Evolutionary conservation across 2,797 vertebrate genomes (phyloP).

Genomic region (Prunella strophiata): DNA sequence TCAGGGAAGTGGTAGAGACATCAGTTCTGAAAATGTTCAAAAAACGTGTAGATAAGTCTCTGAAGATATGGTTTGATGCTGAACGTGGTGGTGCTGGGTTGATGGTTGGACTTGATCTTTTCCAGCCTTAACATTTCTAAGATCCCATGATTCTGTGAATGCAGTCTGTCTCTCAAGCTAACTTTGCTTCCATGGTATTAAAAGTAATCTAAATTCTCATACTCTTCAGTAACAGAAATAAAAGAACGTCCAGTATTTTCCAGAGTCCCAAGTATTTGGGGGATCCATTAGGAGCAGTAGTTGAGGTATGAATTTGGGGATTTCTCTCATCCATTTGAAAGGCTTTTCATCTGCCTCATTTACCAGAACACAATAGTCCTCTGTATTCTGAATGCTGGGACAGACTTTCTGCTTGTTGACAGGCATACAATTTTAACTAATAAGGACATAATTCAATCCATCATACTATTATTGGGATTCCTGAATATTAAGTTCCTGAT

Average conservation of each 20-base stretch:
- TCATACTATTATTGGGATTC: background rate
- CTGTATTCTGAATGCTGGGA: background rate
- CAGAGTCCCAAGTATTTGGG: background rate
- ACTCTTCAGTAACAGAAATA: background rate
- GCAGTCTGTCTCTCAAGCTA: background rate
- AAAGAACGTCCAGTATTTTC: background rate
- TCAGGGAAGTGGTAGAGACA: background rate
- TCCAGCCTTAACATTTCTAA: background rate
- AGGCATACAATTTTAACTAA: background rate
- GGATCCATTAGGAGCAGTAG: background rate
- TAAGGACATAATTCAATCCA: background rate
- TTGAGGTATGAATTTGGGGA: background rate
- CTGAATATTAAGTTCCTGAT: background rate
- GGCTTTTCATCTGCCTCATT: background rate
- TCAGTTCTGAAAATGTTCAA: background rate
- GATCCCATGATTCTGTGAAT: background rate
- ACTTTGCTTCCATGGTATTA: background rate
- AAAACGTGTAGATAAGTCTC: background rate
- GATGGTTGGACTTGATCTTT: background rate
- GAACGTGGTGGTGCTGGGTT: background rate
- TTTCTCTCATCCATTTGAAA: background rate
- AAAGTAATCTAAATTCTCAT: background rate
- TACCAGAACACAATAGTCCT: background rate
- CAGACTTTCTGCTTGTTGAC: background rate
- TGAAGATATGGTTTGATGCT: background rate